These are phyloP conservation scores for Oryzias curvinotus DNA, from an alignment of 2,113 vertebrate species.

Conservation along the genomic window DNA sequence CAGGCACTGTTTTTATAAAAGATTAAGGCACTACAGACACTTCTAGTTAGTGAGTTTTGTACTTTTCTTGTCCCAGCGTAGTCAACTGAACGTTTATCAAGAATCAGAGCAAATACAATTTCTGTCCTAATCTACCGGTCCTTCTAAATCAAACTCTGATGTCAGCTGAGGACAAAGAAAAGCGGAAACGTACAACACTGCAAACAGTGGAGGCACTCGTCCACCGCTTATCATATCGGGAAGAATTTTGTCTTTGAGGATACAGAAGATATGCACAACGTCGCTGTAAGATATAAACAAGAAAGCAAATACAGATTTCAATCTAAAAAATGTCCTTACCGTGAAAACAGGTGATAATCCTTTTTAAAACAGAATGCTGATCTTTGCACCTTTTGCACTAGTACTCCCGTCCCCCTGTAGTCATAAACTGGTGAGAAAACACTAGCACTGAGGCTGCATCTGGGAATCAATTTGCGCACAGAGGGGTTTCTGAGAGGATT, in stretches of 20 bases:
- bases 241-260: too few species aligned
- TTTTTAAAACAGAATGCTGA: constrained; percentile 14
- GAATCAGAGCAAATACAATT: background rate
- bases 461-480: constrained; percentile 15
- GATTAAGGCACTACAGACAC: too few species aligned
- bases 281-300: background rate
- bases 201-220: background rate
- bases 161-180: background rate
- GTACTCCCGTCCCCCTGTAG: constrained; percentile 16
- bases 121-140: background rate
- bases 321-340: constrained; percentile 1
- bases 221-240: too few species aligned
- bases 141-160: background rate
- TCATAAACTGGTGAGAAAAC: constrained; percentile 17
- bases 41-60: too few species aligned
- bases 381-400: constrained; percentile 51
- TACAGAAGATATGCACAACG: too few species aligned
- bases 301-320: background rate
- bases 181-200: constrained; percentile 5
- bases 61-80: background rate
- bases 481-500: constrained; percentile 55
- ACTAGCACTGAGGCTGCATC: constrained; percentile 26
- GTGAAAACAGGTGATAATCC: background rate
- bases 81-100: background rate
- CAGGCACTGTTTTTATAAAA: background rate